Evolutionary conservation across 2,888 invertebrate species (phyloP).

Genomic region (Drosophila ochracea): DNA sequence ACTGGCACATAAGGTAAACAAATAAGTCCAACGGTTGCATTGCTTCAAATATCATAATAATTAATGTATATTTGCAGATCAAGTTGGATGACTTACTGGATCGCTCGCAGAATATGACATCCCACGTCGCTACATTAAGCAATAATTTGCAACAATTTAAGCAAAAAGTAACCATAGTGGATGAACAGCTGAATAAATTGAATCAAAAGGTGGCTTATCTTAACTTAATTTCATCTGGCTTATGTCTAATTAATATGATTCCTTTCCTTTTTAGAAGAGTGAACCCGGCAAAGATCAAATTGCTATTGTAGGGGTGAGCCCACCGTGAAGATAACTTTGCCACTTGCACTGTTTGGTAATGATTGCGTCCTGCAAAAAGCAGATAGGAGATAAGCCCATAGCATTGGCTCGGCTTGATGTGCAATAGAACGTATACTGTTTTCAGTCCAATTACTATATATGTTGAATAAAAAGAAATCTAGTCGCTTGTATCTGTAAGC

Average conservation of each 20-base stretch:
- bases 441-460: slow-evolving; percentile 16
- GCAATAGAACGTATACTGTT: slow-evolving; percentile 14
- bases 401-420: slow-evolving; percentile 16
- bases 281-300: slow-evolving; percentile 4
- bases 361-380: slow-evolving; percentile 1
- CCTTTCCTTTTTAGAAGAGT: background rate
- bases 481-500: slow-evolving; percentile 14
- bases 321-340: slow-evolving; percentile 4
- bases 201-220: slow-evolving; percentile 72
- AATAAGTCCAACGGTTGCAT: background rate
- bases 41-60: background rate
- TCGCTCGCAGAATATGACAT: slow-evolving; percentile 82
- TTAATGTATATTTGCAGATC: slow-evolving; percentile 58
- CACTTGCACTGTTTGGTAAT: slow-evolving; percentile 2
- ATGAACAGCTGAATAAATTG: slow-evolving; percentile 72
- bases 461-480: slow-evolving; percentile 15
- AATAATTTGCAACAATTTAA: slow-evolving; percentile 83
- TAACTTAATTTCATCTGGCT: background rate
- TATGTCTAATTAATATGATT: background rate
- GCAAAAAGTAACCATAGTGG: slow-evolving; percentile 72
- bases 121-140: slow-evolving; percentile 83
- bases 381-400: slow-evolving; percentile 7
- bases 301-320: slow-evolving; percentile 1
- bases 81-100: slow-evolving; percentile 82
- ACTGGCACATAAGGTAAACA: slow-evolving; percentile 75